Evolutionary conservation across 2,797 vertebrate species (phyloP), one percentile per base, ranked within the genome.

Genomic region (Vespertilio murinus): DNA sequence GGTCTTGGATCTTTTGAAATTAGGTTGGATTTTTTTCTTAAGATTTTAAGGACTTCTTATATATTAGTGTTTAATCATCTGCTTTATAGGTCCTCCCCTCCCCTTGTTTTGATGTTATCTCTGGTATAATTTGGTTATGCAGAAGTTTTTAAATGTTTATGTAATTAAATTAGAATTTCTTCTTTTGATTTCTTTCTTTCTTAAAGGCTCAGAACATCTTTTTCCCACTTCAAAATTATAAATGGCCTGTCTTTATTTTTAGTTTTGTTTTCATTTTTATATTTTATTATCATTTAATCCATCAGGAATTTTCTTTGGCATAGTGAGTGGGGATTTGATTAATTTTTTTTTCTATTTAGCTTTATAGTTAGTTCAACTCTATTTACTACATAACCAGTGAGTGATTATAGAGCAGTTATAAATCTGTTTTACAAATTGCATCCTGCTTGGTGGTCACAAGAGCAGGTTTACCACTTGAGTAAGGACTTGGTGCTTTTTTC

Each of bases 161-260:
- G 6, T 80, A 67, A 47, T 80, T 52, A 67, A 73, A 56, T 90
- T 86, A 86, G 81, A 91, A 65, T 56, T 70, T 94, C 81, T 73
- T 71, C 22, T 83, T 88, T 94, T 85, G 75, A 79, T 69, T 94
- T 94, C 56, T 94, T 11, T 92, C 35, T 94, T 91, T 93, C 77
- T 92, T 83, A 90, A 67, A 77, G 70, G 6, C 67, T 94, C 65
- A 18, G 30, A 79, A 78, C 90, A 42, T 80, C 52, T 75, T 61
- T 73, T 8, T 8, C 79, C n/a, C 2, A 73, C 47, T 91, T 84
- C 38, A 82, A 56, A 28, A 49, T 86, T 81, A 64, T 91, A 82
- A 74, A 49, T 86, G 23, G 49, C 3, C 47, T 54, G 47, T 75
- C 38, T 80, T 87, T 86, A 54, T 12, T 73, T 40, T 79, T 93